Base-by-base conservation (phyloP, 2,113 vertebrate genomes). In the Telmatochromis brachygnathus region DNA sequence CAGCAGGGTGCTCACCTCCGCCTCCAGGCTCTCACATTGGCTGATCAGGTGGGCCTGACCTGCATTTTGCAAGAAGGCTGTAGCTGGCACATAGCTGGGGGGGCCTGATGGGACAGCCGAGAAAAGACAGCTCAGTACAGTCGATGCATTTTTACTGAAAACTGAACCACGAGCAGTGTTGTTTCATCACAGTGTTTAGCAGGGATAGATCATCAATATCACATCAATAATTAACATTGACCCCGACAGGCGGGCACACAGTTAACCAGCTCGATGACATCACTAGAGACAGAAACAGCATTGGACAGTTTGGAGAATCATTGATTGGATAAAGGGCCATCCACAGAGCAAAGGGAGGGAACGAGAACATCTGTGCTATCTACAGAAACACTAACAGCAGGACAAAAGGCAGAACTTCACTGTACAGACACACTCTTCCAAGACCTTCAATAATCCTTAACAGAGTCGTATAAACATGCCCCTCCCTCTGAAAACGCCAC, bases 11-110 rank as follows among this genome's bases (percentile, higher is more conserved):
- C 97, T 96, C 9, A 99, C 95, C 92, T 99, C 99, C 1, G 97
- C 98, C 91, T 99, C 99, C 54, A 99, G 95, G 9, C 97, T 97
- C 26, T 99, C 99, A 7, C 98, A 99, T 90, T 99, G 99, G 91
- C 97, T 98, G 88, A 99, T 99, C 1, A 99, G 94, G 88, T 98
- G 98, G 9, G 98, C 98, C 94, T 99, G 99, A 55, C 99, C 99
- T 2, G 99, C 99, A 1, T 99, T 99, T 87, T 99, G 98, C 79
- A 99, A 95, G 92, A 99, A 99, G 4, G 98, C 96, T 19, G 98
- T 99, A 6, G 99, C 99, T 21, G 99, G 99, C 4, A 99, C 98
- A 0, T 99, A 99, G 94, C 98, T 99, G 2, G 99, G 99, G n/a
- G 99, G 98, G 88, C 99, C 99, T 99, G 23, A 23, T 0, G 13